Conservation (phyloP, 1,140 invertebrate genomes). For the Penaeus chinensis region DNA sequence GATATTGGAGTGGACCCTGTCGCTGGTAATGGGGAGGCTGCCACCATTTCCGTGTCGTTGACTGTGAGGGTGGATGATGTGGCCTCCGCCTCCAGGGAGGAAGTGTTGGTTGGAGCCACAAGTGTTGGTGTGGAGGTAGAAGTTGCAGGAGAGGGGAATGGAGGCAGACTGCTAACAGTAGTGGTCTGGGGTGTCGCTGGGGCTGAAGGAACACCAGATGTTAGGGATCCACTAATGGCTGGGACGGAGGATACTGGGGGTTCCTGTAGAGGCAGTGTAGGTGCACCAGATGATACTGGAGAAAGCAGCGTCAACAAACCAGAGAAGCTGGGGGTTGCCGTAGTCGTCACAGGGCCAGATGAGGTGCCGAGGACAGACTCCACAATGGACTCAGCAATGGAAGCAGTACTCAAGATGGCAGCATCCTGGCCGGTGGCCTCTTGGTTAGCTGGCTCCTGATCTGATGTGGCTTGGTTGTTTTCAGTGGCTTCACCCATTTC, state of each 20-base stretch:
- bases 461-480: slow-evolving; percentile 16
- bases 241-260: slow-evolving; percentile 48
- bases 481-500: slow-evolving; percentile 42
- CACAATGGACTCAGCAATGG: slow-evolving; percentile 69
- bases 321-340: slow-evolving; percentile 50
- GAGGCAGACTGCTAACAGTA: slow-evolving; percentile 32
- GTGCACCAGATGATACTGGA: slow-evolving; percentile 41
- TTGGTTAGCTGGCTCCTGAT: slow-evolving; percentile 29
- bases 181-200: slow-evolving; percentile 50
- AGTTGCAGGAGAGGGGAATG: slow-evolving; percentile 40
- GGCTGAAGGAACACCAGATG: slow-evolving; percentile 42
- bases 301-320: slow-evolving; percentile 51
- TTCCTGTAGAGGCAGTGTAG: slow-evolving; percentile 36
- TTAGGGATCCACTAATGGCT: slow-evolving; percentile 11
- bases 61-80: slow-evolving; percentile 22
- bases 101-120: not conserved
- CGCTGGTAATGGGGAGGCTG: slow-evolving; percentile 45
- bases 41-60: slow-evolving; percentile 52
- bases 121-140: slow-evolving; percentile 26
- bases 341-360: slow-evolving; percentile 58
- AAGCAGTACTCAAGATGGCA: slow-evolving; percentile 66
- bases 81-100: not conserved
- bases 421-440: slow-evolving; percentile 47
- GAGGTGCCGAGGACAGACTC: slow-evolving; percentile 69
- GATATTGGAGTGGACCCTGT: not conserved